These are phyloP conservation scores for Kobus ellipsiprymnus DNA, from an alignment of 2,113 vertebrate species.

Conservation along the genomic window DNA sequence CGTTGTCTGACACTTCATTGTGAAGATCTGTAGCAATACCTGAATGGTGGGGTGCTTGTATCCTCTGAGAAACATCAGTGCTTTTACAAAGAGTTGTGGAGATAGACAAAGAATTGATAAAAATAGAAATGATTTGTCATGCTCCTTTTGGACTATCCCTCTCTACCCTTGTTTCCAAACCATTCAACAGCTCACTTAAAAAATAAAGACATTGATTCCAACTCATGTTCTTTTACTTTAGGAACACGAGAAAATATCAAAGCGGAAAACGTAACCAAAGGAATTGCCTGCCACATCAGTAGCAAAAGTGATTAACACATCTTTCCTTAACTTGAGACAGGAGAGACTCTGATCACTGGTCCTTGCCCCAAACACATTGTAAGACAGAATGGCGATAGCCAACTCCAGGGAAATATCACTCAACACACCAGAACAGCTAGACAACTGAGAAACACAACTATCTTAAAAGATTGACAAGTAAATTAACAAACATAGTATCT, in stretches of 20 bases:
- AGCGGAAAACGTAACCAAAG: background rate
- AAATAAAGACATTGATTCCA: background rate
- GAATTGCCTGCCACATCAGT: too few species aligned
- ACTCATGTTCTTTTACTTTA: background rate
- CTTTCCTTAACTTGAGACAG: background rate
- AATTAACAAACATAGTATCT: background rate
- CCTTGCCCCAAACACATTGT: too few species aligned
- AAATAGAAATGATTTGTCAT: background rate
- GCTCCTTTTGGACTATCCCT: accelerated
- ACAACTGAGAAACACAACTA: background rate
- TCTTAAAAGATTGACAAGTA: background rate
- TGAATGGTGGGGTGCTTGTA: background rate
- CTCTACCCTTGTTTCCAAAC: background rate
- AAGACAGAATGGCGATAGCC: background rate
- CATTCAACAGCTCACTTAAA: too few species aligned
- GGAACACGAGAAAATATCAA: background rate
- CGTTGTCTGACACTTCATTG: background rate
- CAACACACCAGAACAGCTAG: too few species aligned
- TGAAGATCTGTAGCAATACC: background rate
- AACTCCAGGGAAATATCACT: background rate
- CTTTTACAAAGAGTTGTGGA: background rate
- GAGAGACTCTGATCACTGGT: background rate
- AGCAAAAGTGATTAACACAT: background rate
- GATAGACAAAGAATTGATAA: background rate
- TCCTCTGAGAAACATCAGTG: too few species aligned